Evolutionary conservation across 2,797 vertebrate genomes (phyloP), one percentile per base, ranked within the genome.

Genomic region (Toxotes lorentzi): DNA sequence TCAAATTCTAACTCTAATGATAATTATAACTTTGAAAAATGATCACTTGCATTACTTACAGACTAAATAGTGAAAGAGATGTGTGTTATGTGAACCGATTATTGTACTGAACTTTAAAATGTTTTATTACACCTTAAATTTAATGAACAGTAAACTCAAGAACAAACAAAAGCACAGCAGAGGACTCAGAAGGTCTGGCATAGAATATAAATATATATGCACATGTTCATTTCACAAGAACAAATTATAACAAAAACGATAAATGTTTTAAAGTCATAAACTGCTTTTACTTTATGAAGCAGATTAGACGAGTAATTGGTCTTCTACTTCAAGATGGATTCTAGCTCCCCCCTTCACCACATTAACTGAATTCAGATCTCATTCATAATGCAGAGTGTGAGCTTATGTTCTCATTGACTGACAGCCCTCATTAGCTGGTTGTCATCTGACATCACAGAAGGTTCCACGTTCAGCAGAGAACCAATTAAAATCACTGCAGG

Each of bases 391-490:
- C 61, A 77, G 45, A 62, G 57, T 9, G n/a, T 57, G n/a, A 73
- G 57, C 38, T 67, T 38, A 40, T 58, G 67, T 73, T 58, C 14
- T 40, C 57, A 67, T 47, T 78, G 85, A 91, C 5, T 72, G 82
- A 83, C 73, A 69, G 34, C 8, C 32, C n/a, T 79, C 56, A 79
- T 88, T 82, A 82, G 65, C 61, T 57, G 62, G 32, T 24, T 78
- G 74, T 79, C 79, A 81, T 78, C 41, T 61, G 30, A 76, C 78
- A 76, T 76, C 53, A 71, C 43, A 38, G 4, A 85, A 53, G 58
- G 34, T 80, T 86, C 60, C 40, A 59, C 60, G 76, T 81, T 76
- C n/a, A 78, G 81, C 69, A 62, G 54, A 76, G 67, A 80, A 66
- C 71, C 76, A 70, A 88, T 88, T 80, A 78, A 65, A 79, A 51